Evolutionary conservation across 2,888 invertebrate genomes (phyloP), one percentile per base, ranked within the genome.

Genomic region (Liopterus haemorrhoidalis): DNA sequence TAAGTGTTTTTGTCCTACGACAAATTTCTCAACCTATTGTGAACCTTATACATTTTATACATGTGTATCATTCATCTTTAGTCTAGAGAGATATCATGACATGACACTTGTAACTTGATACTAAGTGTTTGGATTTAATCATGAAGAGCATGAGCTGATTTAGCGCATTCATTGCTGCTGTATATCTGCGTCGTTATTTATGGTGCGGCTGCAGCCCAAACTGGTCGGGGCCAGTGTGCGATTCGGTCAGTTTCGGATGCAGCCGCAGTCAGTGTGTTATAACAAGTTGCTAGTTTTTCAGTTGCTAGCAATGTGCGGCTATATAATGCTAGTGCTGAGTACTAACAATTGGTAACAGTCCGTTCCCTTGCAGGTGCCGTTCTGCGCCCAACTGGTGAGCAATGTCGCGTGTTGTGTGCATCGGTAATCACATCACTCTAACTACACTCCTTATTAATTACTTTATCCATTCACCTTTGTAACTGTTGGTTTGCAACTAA

Each of bases 391-490:
- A 82, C 82, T 85, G 85, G 86, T 87, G 86, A 87, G 86, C 86
- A 86, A 86, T 86, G 82, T 82, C 82, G 86, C 86, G 85, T 85
- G 85, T 85, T 86, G 85, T 86, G 85, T 86, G 85, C 86, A 85
- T 86, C 87, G 87, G 86, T 87, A 87, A 75, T 82, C 82, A 82
- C 82, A 77, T 80, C 82, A 82, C 82, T 81, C 79, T 82, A 65
- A 65, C 65, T 67, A 67, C 65, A 64, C 65, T 59, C 55, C 50
- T 41, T 40, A 36, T 30, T 44, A 30, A 47, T 46, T 50, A 40
- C 37, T 39, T 33, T 44, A 37, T 31, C 32, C 38, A 38, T n/a
- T n/a, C n/a, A n/a, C n/a, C n/a, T n/a, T n/a, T 31, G 24, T 33
- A 15, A 32, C 14, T n/a, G 38, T 38, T 38, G 16, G 37, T 30